These are phyloP conservation scores for Lasioglossum leucozonium DNA, from an alignment of 2,888 invertebrate genomes.

Conservation along the genomic window DNA sequence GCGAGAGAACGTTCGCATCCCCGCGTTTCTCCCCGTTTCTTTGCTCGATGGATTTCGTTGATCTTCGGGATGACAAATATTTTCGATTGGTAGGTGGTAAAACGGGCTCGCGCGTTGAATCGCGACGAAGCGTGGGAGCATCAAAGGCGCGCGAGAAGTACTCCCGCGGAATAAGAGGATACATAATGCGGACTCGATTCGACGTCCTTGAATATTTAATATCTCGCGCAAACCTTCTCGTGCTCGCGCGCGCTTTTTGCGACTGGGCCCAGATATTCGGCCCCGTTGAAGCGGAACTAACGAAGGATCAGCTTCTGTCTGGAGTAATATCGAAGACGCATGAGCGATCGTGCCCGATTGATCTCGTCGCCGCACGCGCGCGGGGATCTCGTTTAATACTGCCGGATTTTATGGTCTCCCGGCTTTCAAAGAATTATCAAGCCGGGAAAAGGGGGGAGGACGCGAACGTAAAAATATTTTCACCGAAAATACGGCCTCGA, in stretches of 20 bases:
- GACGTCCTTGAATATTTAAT: conserved; percentile 77
- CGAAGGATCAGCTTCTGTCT: conserved; percentile 51
- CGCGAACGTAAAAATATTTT: conserved; percentile 50
- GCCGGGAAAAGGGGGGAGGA: background rate
- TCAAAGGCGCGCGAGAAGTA: conserved; percentile 62
- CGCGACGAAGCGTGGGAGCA: conserved; percentile 55
- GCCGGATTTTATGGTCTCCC: conserved; percentile 50
- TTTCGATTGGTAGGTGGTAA: conserved; percentile 64
- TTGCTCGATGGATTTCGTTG: conserved; percentile 63
- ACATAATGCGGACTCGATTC: conserved; percentile 69
- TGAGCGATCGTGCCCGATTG: conserved; percentile 56
- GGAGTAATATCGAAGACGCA: conserved; percentile 38
- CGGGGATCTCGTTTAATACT: conserved; percentile 50
- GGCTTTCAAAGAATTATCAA: conserved; percentile 44
- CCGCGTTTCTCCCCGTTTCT: background rate
- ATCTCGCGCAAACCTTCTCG: conserved; percentile 62
- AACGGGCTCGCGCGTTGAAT: conserved; percentile 51
- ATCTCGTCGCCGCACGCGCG: conserved; percentile 36
- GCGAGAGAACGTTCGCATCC: background rate
- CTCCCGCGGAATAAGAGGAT: conserved; percentile 70
- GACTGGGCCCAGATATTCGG: conserved; percentile 32
- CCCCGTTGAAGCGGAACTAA: conserved; percentile 60
- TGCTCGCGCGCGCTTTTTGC: conserved; percentile 49
- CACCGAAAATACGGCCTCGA: conserved; percentile 21
- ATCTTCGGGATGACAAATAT: conserved; percentile 70